Base-by-base conservation (phyloP, 1,140 invertebrate genomes). In the Caerostris darwini region DNA sequence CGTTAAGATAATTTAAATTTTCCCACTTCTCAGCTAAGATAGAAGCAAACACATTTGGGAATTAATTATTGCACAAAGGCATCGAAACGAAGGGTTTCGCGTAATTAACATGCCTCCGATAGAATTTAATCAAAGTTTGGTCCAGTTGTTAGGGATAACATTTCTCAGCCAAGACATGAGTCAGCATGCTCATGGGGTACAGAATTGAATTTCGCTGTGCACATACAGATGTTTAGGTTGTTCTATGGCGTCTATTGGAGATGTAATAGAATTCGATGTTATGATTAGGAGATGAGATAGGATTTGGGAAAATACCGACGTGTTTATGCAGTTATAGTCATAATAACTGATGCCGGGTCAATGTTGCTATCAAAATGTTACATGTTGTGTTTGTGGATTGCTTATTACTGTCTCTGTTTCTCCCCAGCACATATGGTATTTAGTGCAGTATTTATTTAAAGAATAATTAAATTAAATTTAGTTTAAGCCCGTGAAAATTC, bases 51-150 rank as follows among this genome's bases (percentile, higher is more conserved):
- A 58, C 86, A 34, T 77, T 88, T 57, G 86, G 58, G 61, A 88
- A 88, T 88, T 88, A 88, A 88, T 88, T 88, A 61, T 59, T 19
- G 56, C 54, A 56, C 19, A 19, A 54, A 83, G 56, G 82, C 82
- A 83, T 83, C 56, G 82, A 59, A 64, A 53, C 12, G 86, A 88
- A 88, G 58, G 19, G 19, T 17, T 12, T 14, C 17, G 5, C 50
- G 34, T 64, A 88, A 61, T 88, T 88, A 88, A 88, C 86, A 88
- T 88, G 86, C 86, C n/a, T 88, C 86, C 83, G 58, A 56, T 64
- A 88, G 86, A 64, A 88, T 88, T 88, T 88, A 88, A 88, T 88
- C 86, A 88, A 88, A 88, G 86, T 88, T 88, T 64, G 53, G 86
- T 61, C 54, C 86, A 14, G 34, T 61, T 64, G 86, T 88, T 53